These are phyloP conservation scores for Chloroclystis v-ata DNA, from an alignment of 2,888 invertebrate species.

Conservation along the genomic window DNA sequence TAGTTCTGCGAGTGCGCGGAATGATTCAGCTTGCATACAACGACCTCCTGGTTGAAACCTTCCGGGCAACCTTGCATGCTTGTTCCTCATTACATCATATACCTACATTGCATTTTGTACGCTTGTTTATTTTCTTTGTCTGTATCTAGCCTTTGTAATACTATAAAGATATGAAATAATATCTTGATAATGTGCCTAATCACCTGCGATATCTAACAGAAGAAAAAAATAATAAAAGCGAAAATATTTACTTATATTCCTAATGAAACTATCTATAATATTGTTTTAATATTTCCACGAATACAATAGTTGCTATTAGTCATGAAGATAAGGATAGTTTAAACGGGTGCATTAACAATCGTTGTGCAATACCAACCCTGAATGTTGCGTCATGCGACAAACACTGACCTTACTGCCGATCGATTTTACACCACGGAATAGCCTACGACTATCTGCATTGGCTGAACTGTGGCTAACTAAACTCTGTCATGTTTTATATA, in stretches of 20 bases:
- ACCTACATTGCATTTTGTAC: conserved; percentile 55
- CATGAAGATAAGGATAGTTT: conserved; percentile 13
- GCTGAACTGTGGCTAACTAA: neutral
- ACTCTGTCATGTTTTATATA: neutral
- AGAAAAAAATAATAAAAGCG: too few species aligned
- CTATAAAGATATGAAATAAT: conserved; percentile 7
- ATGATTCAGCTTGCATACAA: conserved; percentile 52
- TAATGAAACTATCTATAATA: too few species aligned
- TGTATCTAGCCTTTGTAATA: conserved; percentile 22
- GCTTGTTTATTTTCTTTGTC: conserved; percentile 52
- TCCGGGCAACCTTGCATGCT: conserved; percentile 66
- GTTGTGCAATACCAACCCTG: conserved; percentile 64
- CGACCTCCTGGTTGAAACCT: conserved; percentile 58
- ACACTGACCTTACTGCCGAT: conserved; percentile 65
- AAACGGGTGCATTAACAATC: conserved; percentile 35
- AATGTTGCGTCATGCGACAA: conserved; percentile 65
- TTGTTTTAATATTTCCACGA: conserved; percentile 5
- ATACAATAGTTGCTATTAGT: conserved; percentile 8
- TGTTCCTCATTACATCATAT: conserved; percentile 74
- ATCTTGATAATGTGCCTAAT: too few species aligned
- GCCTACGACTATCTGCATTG: conserved; percentile 13
- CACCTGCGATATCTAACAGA: too few species aligned
- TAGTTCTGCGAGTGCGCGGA: conserved; percentile 18
- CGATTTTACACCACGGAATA: conserved; percentile 50
- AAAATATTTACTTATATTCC: too few species aligned